A percentile compares a stretch with the other conserved stretches of the same genome.
Conservation (phyloP, 2,888 invertebrate genomes). For the Steinernema scapterisci region DNA sequence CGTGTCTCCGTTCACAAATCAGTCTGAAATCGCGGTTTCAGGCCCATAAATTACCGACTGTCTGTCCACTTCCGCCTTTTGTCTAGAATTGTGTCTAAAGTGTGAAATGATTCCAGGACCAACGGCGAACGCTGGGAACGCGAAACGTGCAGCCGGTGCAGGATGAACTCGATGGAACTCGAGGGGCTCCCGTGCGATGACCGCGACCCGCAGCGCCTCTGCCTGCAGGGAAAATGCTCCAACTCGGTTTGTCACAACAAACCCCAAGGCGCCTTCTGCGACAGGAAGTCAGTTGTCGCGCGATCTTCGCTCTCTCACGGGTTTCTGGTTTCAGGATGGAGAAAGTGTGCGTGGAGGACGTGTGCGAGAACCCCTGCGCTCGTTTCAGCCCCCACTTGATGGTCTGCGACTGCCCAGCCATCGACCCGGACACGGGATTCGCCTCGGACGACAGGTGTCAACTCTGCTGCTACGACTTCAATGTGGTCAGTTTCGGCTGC, state of each 20-base stretch:
- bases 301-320: neutral
- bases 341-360: slow-evolving; percentile 66
- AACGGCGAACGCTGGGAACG: slow-evolving; percentile 68
- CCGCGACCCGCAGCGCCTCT: slow-evolving; percentile 63
- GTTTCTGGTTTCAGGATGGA: slow-evolving; percentile 54
- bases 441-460: slow-evolving; percentile 67
- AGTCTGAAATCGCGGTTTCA: too few relatives aligned
- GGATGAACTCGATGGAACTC: slow-evolving; percentile 61
- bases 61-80: slow-evolving; percentile 6
- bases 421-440: slow-evolving; percentile 67
- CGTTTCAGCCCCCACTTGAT: slow-evolving; percentile 63
- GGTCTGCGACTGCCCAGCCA: slow-evolving; percentile 67
- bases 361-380: slow-evolving; percentile 67
- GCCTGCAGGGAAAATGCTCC: slow-evolving; percentile 65
- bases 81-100: neutral
- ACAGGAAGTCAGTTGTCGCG: slow-evolving; percentile 56
- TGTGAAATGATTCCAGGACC: slow-evolving; percentile 47
- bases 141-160: slow-evolving; percentile 63
- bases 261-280: slow-evolving; percentile 63
- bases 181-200: slow-evolving; percentile 68
- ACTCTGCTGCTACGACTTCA: slow-evolving; percentile 67
- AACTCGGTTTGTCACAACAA: slow-evolving; percentile 66
- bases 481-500: slow-evolving; percentile 53
- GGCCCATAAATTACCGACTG: neutral
- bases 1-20: too few relatives aligned